phyloP scores from a whole-genome alignment of 2,888 invertebrate species.

The Conomelus anceps region DNA sequence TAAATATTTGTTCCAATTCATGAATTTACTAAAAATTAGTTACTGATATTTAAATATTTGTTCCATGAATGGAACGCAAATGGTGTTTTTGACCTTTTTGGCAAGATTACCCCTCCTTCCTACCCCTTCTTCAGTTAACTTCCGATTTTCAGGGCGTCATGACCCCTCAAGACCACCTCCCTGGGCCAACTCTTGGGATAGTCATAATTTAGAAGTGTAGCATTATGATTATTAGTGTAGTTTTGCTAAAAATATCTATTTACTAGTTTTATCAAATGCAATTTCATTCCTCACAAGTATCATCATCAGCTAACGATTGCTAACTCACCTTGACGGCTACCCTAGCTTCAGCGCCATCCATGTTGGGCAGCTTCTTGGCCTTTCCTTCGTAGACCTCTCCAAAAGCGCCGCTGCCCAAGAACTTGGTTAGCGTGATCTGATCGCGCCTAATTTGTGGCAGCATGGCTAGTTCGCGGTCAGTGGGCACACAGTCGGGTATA shows the following conservation, averaged over 20 bases:
- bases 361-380: slow-evolving; percentile 58
- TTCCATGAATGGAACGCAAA: too few relatives aligned
- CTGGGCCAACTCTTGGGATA: too few relatives aligned
- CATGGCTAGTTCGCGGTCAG: slow-evolving; percentile 42
- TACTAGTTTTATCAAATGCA: neutral
- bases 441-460: slow-evolving; percentile 80
- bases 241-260: neutral
- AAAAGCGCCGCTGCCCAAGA: slow-evolving; percentile 92
- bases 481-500: slow-evolving; percentile 48
- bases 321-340: slow-evolving; percentile 81
- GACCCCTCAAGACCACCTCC: too few relatives aligned
- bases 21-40: too few relatives aligned
- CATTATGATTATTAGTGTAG: neutral
- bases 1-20: too few relatives aligned
- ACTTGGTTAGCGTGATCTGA: slow-evolving; percentile 79
- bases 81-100: too few relatives aligned
- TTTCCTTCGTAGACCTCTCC: slow-evolving; percentile 95
- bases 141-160: too few relatives aligned
- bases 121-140: too few relatives aligned
- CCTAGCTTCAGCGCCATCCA: slow-evolving; percentile 54
- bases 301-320: too few relatives aligned
- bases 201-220: too few relatives aligned
- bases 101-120: too few relatives aligned
- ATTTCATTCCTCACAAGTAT: neutral
- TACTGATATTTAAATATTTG: too few relatives aligned